phyloP scores from a whole-genome alignment of 2,888 invertebrate species.

The Macrostomum cliftonense region DNA sequence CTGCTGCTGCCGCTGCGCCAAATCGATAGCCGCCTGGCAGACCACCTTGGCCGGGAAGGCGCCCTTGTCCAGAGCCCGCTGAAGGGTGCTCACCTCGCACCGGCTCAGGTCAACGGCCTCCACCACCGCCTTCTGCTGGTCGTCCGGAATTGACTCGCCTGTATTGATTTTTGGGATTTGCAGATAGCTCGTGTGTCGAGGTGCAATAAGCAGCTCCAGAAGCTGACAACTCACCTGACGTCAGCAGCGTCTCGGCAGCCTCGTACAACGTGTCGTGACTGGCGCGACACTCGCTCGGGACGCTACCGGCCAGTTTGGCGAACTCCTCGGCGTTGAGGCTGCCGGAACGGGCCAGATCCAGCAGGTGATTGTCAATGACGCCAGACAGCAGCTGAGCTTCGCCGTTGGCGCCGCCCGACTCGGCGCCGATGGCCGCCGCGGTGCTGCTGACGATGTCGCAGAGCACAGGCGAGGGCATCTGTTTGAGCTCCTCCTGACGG shows the following conservation, averaged over 20 bases:
- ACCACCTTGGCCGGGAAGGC: not conserved
- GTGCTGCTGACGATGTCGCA: conserved; percentile 20
- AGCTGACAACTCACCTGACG: conserved; percentile 19
- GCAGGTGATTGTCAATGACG: conserved; percentile 25
- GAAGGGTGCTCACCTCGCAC: conserved; percentile 1
- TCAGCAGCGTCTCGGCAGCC: conserved; percentile 23
- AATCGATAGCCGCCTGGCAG: conserved; percentile 2
- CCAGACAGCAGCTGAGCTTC: conserved; percentile 14
- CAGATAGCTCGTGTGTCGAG: too few relatives aligned
- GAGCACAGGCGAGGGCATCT: conserved; percentile 24
- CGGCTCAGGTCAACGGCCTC: conserved; percentile 4
- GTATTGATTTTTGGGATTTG: too few relatives aligned
- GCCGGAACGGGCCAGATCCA: conserved; percentile 23
- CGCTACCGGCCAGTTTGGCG: conserved; percentile 21
- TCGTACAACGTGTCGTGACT: conserved; percentile 25
- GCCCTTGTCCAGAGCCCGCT: conserved; percentile 3
- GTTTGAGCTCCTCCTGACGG: conserved; percentile 22
- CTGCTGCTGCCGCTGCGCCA: not conserved
- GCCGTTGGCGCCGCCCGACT: not conserved
- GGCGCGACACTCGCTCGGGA: conserved; percentile 21
- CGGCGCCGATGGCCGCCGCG: too few relatives aligned
- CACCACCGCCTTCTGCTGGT: not conserved
- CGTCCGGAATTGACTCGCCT: conserved; percentile 4
- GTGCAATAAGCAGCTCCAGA: too few relatives aligned
- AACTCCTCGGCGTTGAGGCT: conserved; percentile 27